phyloP scores from a whole-genome alignment of 1,140 invertebrate species.

The Drosophila teissieri region DNA sequence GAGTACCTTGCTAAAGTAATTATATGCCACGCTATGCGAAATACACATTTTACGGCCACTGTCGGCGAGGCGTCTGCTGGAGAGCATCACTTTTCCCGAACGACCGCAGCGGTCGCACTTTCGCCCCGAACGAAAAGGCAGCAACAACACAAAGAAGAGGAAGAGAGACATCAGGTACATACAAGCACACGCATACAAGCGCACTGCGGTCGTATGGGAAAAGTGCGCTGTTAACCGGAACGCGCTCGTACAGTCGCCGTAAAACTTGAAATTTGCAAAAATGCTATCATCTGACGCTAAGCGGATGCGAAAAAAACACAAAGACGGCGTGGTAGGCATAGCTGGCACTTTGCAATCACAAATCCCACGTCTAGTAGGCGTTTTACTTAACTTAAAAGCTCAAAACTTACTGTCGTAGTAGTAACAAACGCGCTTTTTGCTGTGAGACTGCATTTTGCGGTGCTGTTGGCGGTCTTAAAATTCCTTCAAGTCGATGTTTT shows the following conservation, averaged over 20 bases:
- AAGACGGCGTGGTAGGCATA: not conserved
- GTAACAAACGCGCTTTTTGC: constrained; percentile 97
- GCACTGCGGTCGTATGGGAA: constrained; percentile 43
- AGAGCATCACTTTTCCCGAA: constrained; percentile 50
- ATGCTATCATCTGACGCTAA: constrained; percentile 10
- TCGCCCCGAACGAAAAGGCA: constrained; percentile 32
- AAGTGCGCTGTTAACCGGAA: constrained; percentile 60
- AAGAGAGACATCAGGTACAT: constrained; percentile 62
- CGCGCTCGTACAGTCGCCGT: constrained; percentile 75
- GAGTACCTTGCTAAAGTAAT: constrained; percentile 4
- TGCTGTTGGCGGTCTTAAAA: not conserved
- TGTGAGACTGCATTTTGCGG: constrained; percentile 89
- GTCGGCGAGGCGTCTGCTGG: constrained; percentile 48
- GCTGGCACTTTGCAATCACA: not conserved
- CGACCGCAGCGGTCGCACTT: constrained; percentile 40
- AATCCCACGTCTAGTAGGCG: not conserved
- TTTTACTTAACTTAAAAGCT: constrained; percentile 1
- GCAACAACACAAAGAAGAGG: constrained; percentile 21
- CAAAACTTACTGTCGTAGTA: constrained; percentile 98
- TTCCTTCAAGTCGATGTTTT: not conserved
- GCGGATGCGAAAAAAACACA: constrained; percentile 1
- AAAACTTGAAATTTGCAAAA: constrained; percentile 71
- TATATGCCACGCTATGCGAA: constrained; percentile 62
- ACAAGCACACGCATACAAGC: constrained; percentile 54
- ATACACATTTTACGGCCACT: constrained; percentile 59